phyloP scores from a whole-genome alignment of 2,888 invertebrate genomes.

The Petrolisthes cinctipes region DNA sequence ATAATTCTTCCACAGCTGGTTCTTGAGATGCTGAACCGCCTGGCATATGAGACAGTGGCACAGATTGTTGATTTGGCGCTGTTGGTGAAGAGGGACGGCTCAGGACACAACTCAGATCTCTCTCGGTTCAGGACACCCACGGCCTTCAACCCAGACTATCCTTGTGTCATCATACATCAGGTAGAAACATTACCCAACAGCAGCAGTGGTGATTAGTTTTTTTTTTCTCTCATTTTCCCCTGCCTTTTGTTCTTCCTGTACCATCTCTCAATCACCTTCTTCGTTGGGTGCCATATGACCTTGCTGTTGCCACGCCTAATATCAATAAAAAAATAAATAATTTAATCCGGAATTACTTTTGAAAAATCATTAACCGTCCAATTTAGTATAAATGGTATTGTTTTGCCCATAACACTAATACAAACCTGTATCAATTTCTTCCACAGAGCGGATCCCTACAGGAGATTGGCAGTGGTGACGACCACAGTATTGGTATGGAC shows the following conservation, averaged over 20 bases:
- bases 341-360: no score
- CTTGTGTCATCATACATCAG: conserved; percentile 59
- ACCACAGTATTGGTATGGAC: conserved; percentile 73
- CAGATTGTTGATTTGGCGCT: conserved; percentile 88
- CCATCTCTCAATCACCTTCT: no score
- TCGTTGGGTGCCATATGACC: no score
- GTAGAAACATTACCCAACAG: neutral
- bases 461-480: conserved; percentile 48
- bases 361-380: no score
- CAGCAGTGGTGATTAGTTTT: no score
- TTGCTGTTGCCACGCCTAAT: no score
- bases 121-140: conserved; percentile 67
- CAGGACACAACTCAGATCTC: conserved; percentile 68
- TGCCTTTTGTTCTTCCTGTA: no score
- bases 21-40: conserved; percentile 83
- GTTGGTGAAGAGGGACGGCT: conserved; percentile 80
- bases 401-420: no score
- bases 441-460: conserved; percentile 54
- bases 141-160: conserved; percentile 62
- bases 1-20: conserved; percentile 71
- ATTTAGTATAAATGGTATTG: no score
- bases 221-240: no score
- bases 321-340: no score
- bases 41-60: conserved; percentile 91
- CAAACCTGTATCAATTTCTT: neutral